phyloP scores from a whole-genome alignment of 92 coral and sea anemone genomes.

The Pocillopora grandis region DNA sequence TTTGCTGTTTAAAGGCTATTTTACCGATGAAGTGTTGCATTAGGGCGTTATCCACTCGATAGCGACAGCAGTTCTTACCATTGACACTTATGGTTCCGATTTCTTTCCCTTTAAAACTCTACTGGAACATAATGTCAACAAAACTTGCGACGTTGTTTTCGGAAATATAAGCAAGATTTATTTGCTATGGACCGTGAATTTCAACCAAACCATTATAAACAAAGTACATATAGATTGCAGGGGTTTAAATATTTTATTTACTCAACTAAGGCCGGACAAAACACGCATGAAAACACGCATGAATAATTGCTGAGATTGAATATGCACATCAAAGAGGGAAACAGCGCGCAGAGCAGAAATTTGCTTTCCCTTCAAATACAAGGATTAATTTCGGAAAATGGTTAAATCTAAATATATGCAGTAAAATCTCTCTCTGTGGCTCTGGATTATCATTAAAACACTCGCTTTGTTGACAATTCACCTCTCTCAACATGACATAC shows the following conservation, averaged over 20 bases:
- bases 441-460: neutral
- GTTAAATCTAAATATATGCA: no score
- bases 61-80: neutral
- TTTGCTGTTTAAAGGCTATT: neutral
- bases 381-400: neutral
- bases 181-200: neutral
- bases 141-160: neutral
- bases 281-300: neutral
- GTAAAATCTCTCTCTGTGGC: neutral
- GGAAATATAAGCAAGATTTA: neutral
- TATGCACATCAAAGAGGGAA: neutral
- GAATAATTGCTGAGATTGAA: neutral
- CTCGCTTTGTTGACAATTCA: neutral
- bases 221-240: neutral
- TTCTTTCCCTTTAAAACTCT: no score
- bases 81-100: neutral
- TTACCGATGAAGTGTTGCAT: neutral
- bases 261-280: neutral
- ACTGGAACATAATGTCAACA: no score
- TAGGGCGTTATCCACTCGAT: neutral
- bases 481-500: neutral
- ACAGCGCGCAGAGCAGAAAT: conserved; percentile 12
- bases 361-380: neutral
- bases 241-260: conserved; percentile 2
- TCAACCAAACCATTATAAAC: neutral